Evolutionary conservation across 2,797 vertebrate genomes (phyloP).

Genomic region (Pygocentrus nattereri): DNA sequence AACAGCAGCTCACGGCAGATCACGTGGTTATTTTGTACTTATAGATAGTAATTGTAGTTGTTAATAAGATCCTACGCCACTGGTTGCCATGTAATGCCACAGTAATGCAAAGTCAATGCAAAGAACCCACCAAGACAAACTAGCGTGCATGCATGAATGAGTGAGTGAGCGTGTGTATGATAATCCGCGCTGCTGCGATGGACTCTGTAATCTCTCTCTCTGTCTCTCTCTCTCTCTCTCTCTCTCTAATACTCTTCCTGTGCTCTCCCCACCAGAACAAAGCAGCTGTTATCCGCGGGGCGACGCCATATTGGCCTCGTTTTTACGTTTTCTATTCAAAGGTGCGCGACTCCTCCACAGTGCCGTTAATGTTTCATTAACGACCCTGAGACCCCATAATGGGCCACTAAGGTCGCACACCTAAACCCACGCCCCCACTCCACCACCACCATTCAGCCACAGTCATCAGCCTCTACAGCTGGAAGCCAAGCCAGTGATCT

Average conservation of each 20-base stretch:
- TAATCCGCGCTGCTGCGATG: slow-evolving; percentile 50
- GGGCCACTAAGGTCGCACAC: neutral
- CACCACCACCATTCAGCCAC: neutral
- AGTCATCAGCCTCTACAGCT: neutral
- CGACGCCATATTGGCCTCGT: slow-evolving; percentile 67
- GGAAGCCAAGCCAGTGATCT: neutral
- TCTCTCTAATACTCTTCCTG: slow-evolving; percentile 47
- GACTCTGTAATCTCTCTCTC: slow-evolving; percentile 50
- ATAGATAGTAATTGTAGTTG: too few species aligned
- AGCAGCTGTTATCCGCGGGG: slow-evolving; percentile 61
- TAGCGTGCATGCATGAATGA: slow-evolving; percentile 15
- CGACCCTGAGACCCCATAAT: neutral
- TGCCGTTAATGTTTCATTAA: slow-evolving; percentile 2
- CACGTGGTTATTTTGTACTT: too few species aligned
- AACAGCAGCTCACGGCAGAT: too few species aligned
- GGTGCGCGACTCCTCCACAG: slow-evolving; percentile 11
- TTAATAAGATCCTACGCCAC: too few species aligned
- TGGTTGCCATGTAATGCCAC: too few species aligned
- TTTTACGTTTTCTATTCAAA: slow-evolving; percentile 48
- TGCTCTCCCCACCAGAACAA: slow-evolving; percentile 54
- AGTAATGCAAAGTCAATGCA: neutral
- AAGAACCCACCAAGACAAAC: neutral
- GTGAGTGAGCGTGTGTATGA: slow-evolving; percentile 18
- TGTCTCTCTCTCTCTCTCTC: slow-evolving; percentile 38
- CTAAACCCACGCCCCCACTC: neutral